Evolutionary conservation across 1,140 invertebrate genomes (phyloP).

Genomic region (Cepaea nemoralis): DNA sequence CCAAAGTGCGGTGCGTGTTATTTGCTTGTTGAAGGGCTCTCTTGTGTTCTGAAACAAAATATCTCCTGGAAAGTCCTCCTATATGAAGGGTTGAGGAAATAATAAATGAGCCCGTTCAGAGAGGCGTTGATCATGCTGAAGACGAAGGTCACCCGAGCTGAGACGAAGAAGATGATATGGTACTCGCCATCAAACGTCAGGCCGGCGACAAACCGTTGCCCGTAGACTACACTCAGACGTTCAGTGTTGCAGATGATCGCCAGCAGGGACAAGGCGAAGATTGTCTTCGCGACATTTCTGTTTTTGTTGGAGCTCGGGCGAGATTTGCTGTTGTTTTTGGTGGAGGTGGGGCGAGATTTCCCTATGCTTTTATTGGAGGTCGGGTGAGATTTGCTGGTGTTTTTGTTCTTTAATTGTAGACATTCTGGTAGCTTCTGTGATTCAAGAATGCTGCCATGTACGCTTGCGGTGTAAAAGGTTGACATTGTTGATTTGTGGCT

Average conservation of each 20-base stretch:
- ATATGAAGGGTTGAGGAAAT: slow-evolving; percentile 1
- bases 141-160: not conserved
- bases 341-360: not conserved
- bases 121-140: not conserved
- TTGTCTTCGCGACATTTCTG: not conserved
- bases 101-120: not conserved
- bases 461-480: too few relatives aligned
- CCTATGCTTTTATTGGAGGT: not conserved
- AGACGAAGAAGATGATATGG: not conserved
- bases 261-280: not conserved
- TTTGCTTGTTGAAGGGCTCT: too few relatives aligned
- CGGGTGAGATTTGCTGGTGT: not conserved
- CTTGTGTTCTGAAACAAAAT: too few relatives aligned
- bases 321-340: too few relatives aligned
- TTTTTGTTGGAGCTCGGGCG: not conserved
- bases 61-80: not conserved
- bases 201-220: not conserved
- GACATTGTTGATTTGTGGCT: not conserved
- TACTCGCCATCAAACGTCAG: not conserved
- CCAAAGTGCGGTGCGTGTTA: too few relatives aligned
- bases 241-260: not conserved
- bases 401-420: not conserved
- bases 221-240: not conserved
- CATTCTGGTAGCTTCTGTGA: not conserved
- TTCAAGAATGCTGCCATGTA: too few relatives aligned